These are phyloP conservation scores for Zootoca vivipara DNA, from an alignment of 2,113 vertebrate species.

Conservation along the genomic window DNA sequence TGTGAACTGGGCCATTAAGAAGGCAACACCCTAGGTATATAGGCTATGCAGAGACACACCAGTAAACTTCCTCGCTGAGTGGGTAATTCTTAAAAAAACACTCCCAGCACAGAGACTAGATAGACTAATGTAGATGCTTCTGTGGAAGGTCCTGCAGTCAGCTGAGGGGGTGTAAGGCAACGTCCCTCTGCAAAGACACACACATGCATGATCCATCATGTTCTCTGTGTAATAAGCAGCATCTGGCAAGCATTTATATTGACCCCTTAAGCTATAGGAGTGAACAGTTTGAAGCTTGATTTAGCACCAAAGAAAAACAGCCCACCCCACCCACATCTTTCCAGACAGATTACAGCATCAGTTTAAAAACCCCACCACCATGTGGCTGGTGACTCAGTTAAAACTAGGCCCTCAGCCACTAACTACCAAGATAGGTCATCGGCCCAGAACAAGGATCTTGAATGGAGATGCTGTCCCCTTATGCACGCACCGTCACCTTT, in stretches of 20 bases:
- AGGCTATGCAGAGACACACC: not conserved
- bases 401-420: not conserved
- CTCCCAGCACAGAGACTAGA: not conserved
- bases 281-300: too few relatives aligned
- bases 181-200: too few relatives aligned
- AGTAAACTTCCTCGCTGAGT: not conserved
- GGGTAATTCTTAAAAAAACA: not conserved
- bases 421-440: not conserved
- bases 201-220: not conserved
- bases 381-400: not conserved
- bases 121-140: not conserved
- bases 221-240: not conserved
- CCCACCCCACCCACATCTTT: not conserved
- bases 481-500: not conserved
- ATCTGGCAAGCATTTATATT: not conserved
- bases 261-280: not conserved
- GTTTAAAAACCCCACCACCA: not conserved
- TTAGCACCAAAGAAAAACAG: not conserved
- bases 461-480: not conserved
- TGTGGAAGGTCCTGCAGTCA: not conserved
- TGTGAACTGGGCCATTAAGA: too few relatives aligned
- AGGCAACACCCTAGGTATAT: not conserved
- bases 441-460: not conserved
- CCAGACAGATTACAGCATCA: not conserved
- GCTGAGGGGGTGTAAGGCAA: not conserved